Evolutionary conservation across 2,888 invertebrate species (phyloP).

Genomic region (Thymelicus sylvestris): DNA sequence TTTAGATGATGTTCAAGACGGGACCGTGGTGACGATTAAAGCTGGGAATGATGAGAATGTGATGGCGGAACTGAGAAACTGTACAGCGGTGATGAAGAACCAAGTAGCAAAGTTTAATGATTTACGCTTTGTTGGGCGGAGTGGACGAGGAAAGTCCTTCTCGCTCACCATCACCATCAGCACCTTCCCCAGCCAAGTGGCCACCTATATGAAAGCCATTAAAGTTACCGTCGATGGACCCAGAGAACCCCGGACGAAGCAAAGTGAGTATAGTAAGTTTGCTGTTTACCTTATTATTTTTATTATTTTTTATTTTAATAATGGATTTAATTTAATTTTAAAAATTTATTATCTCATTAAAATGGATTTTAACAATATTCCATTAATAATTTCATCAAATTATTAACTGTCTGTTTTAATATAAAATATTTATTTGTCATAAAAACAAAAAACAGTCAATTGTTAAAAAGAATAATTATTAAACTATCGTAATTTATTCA

Average conservation of each 20-base stretch:
- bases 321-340: background rate
- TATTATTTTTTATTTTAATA: background rate
- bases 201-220: constrained; percentile 97
- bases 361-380: background rate
- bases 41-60: constrained; percentile 99
- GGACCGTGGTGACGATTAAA: constrained; percentile 95
- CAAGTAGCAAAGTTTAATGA: constrained; percentile 99
- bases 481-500: no score
- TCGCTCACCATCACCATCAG: constrained; percentile 97
- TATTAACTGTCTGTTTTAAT: background rate
- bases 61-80: constrained; percentile 97
- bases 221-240: constrained; percentile 99
- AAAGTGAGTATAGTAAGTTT: constrained; percentile 90
- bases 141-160: constrained; percentile 98
- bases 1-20: constrained; percentile 96
- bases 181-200: constrained; percentile 91
- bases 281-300: constrained; percentile 26
- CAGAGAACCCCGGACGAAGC: constrained; percentile 97
- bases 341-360: background rate
- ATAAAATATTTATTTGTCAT: no score
- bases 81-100: constrained; percentile 97
- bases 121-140: constrained; percentile 98
- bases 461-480: no score
- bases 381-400: background rate
- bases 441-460: no score